Evolutionary conservation across 1,140 invertebrate species (phyloP), one percentile per base, ranked within the genome.

Genomic region (Ceratosolen fusciceps): DNA sequence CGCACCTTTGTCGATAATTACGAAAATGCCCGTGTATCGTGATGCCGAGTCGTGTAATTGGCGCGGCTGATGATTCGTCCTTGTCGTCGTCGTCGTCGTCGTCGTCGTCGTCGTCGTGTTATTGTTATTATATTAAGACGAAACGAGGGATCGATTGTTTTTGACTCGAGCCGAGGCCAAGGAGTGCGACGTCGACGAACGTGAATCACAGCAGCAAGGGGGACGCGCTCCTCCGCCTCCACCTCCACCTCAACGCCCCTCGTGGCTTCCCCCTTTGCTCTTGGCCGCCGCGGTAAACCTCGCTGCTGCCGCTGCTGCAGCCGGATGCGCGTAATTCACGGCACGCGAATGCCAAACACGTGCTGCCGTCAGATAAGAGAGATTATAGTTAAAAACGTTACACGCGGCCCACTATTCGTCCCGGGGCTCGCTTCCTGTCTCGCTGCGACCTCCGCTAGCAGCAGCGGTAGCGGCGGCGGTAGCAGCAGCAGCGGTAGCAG

Each of bases 281-380:
- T 47, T 24, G 39, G 43, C 49, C 19, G 47, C 2, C n/a, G 43
- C 8, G 31, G n/a, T n/a, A n/a, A n/a, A n/a, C n/a, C n/a, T n/a
- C n/a, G n/a, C n/a, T n/a, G n/a, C n/a, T n/a, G n/a, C n/a, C n/a
- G n/a, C n/a, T n/a, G n/a, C n/a, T n/a, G n/a, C n/a, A 29, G 74
- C 84, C 82, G 82, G 85, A 86, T 85, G 78, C 79, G 74, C 77
- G 84, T 83, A 83, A 84, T 86, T 85, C 83, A 73, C 80, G 81
- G 84, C 85, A 84, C 84, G 84, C 83, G 83, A 85, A 81, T 82
- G 81, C 80, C 81, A 81, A 85, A 85, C 86, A 87, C 84, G 84
- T 86, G 84, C 84, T 83, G 74, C 80, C 79, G 76, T 26, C 49
- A 85, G 85, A 87, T 87, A 86, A 87, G 83, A 67, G 71, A 83